phyloP scores from a whole-genome alignment of 2,113 vertebrate genomes.

The Physeter macrocephalus region DNA sequence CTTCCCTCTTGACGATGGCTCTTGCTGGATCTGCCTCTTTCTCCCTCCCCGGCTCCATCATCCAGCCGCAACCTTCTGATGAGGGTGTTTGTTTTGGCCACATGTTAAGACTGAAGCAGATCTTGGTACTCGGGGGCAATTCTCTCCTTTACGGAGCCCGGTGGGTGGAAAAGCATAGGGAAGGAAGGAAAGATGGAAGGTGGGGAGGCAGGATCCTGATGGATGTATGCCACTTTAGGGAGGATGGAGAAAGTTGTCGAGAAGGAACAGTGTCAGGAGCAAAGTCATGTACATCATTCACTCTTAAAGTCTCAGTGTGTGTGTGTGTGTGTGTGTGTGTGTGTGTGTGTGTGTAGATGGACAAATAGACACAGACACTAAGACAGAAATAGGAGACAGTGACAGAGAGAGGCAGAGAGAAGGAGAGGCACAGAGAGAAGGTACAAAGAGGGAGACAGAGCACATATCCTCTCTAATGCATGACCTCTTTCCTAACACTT shows the following conservation, averaged over 20 bases:
- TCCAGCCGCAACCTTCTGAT: background rate
- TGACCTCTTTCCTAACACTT: background rate
- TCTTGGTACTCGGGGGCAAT: background rate
- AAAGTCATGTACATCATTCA: background rate
- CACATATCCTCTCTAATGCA: background rate
- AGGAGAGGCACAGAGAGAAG: background rate
- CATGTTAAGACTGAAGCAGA: background rate
- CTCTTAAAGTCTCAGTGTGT: background rate
- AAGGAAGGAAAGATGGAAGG: background rate
- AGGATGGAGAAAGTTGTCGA: background rate
- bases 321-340: background rate
- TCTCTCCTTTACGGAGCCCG: background rate
- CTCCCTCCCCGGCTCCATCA: background rate
- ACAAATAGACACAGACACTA: background rate
- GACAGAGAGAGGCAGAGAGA: background rate
- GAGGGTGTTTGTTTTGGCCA: background rate
- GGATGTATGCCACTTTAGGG: background rate
- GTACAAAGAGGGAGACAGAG: background rate
- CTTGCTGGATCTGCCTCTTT: background rate
- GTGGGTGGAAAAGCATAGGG: background rate
- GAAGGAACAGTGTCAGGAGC: background rate
- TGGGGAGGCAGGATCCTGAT: accelerated
- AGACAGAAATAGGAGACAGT: background rate
- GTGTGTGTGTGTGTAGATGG: background rate
- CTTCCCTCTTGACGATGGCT: background rate